Base-by-base conservation (phyloP, 2,113 vertebrate genomes). In the Amblyornis subalaris region DNA sequence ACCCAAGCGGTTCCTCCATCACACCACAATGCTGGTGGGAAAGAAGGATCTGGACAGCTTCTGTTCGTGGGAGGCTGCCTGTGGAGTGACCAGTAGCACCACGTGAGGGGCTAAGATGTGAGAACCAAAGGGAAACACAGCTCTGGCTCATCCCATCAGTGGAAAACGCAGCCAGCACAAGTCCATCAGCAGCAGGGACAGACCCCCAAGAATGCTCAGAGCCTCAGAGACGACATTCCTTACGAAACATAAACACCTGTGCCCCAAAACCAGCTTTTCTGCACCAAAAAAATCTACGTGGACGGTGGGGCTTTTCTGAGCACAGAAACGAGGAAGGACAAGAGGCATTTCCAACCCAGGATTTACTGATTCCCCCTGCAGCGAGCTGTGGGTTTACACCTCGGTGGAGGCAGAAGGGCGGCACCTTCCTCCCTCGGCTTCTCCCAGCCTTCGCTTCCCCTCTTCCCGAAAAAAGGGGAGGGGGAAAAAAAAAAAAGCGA, bases 11-110 rank as follows among this genome's bases (percentile, higher is more conserved):
- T 99, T 99, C 95, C 85, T 98, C 69, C 98, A 98, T 58, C 99
- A 99, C 96, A 99, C 98, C 1, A 97, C 98, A 35, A 98, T 97
- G 0, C 95, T 99, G 65, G 8, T 14, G 31, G 74, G 33, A 38
- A 99, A 99, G 92, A 98, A 98, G 90, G 99, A 99, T 65, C 96
- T 99, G 85, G 98, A 98, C 90, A 98, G 98, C 70, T 98, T 99
- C 88, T 99, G 29, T 1, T 99, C 5, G 40, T 0, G 12, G 24
- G 15, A 35, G 4, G 33, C 17, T 6, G 4, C 65, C n/a, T 5
- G 13, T 5, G 44, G 38, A 35, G 12, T 5, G 4, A 5, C 6
- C 38, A 15, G 62, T 17, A n/a, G 40, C 33, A 7, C 22, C 3
- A 0, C 0, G 21, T 0, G 38, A 53, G 44, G 54, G 57, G 40